These are phyloP conservation scores for Rhynchonema sp. DNA, from an alignment of 2,888 invertebrate species.

Conservation along the genomic window DNA sequence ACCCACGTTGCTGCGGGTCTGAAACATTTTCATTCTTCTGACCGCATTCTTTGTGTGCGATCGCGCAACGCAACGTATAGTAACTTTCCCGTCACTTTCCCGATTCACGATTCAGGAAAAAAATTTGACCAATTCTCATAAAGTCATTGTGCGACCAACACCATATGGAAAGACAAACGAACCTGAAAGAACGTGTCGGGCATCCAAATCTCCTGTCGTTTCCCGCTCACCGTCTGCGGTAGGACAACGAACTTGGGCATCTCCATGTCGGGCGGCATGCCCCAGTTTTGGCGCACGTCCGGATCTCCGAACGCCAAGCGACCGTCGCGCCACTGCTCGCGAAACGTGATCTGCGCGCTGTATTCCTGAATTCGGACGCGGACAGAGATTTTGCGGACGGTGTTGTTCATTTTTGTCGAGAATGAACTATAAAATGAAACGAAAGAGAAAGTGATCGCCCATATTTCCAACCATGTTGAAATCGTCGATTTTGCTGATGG, in stretches of 20 bases:
- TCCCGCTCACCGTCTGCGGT: not conserved
- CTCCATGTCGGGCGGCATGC: constrained; percentile 16
- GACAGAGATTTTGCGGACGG: not conserved
- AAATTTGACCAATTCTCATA: too few species aligned
- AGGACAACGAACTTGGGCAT: not conserved
- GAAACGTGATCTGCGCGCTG: constrained; percentile 86
- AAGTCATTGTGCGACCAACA: too few species aligned
- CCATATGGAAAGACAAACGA: too few species aligned
- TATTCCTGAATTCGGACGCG: too few species aligned
- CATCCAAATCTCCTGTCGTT: constrained; percentile 63
- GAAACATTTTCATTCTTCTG: too few species aligned
- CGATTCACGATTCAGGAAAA: too few species aligned
- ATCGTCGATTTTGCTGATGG: constrained; percentile 94
- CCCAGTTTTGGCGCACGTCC: not conserved
- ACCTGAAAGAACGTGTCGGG: constrained; percentile 54
- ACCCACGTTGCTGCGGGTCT: too few species aligned
- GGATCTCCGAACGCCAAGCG: constrained; percentile 34
- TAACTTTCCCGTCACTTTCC: too few species aligned
- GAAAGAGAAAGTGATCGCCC: not conserved
- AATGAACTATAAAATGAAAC: not conserved
- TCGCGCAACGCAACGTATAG: too few species aligned
- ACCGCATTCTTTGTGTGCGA: too few species aligned
- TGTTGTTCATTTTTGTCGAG: not conserved
- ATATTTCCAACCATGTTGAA: constrained; percentile 99
- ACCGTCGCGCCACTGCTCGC: constrained; percentile 90